Conservation (phyloP, 2,797 vertebrate species). For the Sebastes reedi region DNA sequence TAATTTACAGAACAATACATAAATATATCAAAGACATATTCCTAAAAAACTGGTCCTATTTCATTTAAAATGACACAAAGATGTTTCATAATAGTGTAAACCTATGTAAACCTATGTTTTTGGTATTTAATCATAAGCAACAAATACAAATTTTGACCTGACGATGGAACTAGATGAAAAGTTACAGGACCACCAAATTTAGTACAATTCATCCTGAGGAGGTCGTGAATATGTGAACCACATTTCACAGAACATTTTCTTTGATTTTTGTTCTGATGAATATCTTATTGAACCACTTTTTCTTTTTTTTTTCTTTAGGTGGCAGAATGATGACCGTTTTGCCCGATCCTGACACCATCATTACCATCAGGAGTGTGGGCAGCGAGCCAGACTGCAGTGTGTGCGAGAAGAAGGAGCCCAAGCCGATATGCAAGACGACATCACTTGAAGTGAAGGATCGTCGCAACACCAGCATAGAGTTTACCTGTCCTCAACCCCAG, state of each 20-base stretch:
- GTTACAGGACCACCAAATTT: background rate
- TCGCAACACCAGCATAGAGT: slow-evolving; percentile 59
- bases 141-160: background rate
- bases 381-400: slow-evolving; percentile 62
- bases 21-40: background rate
- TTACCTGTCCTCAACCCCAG: slow-evolving; percentile 76
- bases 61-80: background rate
- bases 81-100: background rate
- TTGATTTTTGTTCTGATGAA: background rate
- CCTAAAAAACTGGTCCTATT: background rate
- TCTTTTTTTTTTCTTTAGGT: slow-evolving; percentile 35
- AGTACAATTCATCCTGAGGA: background rate
- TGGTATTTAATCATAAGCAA: background rate
- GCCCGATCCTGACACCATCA: slow-evolving; percentile 57
- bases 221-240: background rate
- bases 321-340: slow-evolving; percentile 55
- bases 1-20: background rate
- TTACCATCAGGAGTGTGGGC: slow-evolving; percentile 43
- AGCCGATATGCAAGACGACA: slow-evolving; percentile 22
- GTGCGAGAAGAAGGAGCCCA: slow-evolving; percentile 49
- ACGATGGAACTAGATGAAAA: background rate
- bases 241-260: background rate
- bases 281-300: background rate
- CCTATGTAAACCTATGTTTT: background rate
- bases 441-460: accelerated